Percentiles rank a stretch among this genome's conserved stretches.
Conservation (phyloP, 2,113 vertebrate genomes). For the Stigmatopora nigra region DNA sequence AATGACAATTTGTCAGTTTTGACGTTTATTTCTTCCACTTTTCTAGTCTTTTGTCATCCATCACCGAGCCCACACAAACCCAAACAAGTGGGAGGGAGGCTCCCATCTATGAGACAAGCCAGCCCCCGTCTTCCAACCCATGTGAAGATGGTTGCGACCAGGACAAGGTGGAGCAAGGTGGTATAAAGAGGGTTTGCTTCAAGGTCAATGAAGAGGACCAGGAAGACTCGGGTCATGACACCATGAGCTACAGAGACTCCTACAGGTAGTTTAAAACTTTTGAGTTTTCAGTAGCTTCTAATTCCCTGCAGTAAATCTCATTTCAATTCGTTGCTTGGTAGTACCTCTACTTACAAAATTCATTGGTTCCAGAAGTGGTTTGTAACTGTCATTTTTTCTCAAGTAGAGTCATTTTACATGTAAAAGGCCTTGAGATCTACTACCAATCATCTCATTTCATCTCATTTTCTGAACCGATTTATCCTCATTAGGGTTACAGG, state of each 20-base stretch:
- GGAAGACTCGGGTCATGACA: slow-evolving; percentile 98
- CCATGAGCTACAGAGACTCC: slow-evolving; percentile 96
- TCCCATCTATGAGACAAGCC: slow-evolving; percentile 66
- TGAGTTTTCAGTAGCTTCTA: not conserved
- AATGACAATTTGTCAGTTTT: not conserved
- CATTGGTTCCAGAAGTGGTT: no score
- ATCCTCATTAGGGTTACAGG: no score
- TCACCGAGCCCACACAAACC: slow-evolving; percentile 83
- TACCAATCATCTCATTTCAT: no score
- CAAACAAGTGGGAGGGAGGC: slow-evolving; percentile 73
- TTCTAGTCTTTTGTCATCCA: slow-evolving; percentile 85
- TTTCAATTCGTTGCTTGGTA: no score
- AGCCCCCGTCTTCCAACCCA: slow-evolving; percentile 71
- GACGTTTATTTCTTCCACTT: not conserved
- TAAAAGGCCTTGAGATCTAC: no score
- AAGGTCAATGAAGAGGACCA: slow-evolving; percentile 96
- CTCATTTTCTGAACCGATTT: no score
- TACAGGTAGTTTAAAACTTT: slow-evolving; percentile 76
- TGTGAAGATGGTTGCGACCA: slow-evolving; percentile 77
- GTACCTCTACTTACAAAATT: no score
- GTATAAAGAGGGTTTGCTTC: slow-evolving; percentile 92
- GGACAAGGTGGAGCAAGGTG: slow-evolving; percentile 81
- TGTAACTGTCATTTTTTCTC: no score
- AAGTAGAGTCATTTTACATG: no score
- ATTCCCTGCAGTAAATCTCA: not conserved